Percentiles rank a stretch among this genome's conserved stretches.
These are phyloP conservation scores for Magallana angulata DNA, from an alignment of 1,140 invertebrate species.

Conservation along the genomic window DNA sequence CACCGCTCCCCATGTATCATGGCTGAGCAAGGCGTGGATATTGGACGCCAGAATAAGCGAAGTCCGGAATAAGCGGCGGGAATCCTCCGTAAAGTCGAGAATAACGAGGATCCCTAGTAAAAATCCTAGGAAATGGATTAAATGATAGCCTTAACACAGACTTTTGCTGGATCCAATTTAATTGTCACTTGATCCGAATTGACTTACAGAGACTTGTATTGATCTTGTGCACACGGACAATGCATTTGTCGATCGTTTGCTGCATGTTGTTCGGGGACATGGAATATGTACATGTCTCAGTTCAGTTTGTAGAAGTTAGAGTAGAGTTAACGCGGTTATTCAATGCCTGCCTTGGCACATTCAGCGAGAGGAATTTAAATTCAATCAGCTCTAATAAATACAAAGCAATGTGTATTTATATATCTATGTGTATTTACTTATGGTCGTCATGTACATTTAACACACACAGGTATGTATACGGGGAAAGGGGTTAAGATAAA, in stretches of 20 bases:
- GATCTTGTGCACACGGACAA: no score
- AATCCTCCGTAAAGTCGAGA: no score
- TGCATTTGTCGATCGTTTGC: no score
- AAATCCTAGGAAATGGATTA: no score
- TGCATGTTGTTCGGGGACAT: no score
- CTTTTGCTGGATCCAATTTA: no score
- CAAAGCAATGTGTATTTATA: background rate
- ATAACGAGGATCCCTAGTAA: no score
- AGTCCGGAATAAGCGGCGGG: no score
- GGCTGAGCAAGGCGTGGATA: background rate
- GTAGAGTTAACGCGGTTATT: background rate
- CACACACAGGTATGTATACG: background rate
- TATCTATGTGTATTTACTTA: background rate
- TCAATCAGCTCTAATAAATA: slow-evolving; percentile 18
- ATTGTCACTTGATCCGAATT: no score
- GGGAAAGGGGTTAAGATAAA: background rate
- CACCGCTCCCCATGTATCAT: background rate
- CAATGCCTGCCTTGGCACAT: background rate
- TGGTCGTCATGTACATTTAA: background rate
- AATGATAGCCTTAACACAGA: no score
- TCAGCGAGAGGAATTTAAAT: slow-evolving; percentile 2
- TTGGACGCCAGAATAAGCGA: background rate
- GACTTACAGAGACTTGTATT: no score
- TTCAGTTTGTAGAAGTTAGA: background rate
- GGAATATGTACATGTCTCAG: background rate